Base-by-base conservation (phyloP, 2,797 vertebrate species). In the Cossypha polioptera region DNA sequence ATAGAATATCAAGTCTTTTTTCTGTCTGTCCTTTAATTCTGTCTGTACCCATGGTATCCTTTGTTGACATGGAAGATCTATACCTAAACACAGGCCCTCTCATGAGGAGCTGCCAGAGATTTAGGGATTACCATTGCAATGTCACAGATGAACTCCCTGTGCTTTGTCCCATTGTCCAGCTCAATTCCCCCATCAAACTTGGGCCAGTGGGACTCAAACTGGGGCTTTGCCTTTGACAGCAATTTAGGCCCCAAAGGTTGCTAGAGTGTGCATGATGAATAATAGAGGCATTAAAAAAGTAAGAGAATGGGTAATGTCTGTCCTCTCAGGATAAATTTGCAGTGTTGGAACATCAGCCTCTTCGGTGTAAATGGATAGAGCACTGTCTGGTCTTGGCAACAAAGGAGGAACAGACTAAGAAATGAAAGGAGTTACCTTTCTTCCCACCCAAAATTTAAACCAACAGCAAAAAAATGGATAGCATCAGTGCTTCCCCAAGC, bases 321-420 rank as follows among this genome's bases (percentile, higher is more conserved):
- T 43, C 16, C 62, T 48, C 21, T 72, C 16, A n/a, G 7, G 36
- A 61, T 17, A 79, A 85, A 86, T 17, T 1, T 65, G 58, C 66
- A 66, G 40, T 15, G 31, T 21, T 68, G 69, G 72, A 65, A 68
- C 29, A 68, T 29, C 78, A 57, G 33, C 40, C 29, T 59, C 78
- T 42, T 47, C 36, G 14, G n/a, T 16, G 5, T 25, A 35, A 85
- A 45, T 7, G 10, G 20, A 35, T 16, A 26, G 1, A 38, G 36
- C 26, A 31, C 15, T 0, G 0, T 18, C 62, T 54, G 43, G 0
- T 18, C 53, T 63, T 53, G 45, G 59, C 16, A 76, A 55, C 19
- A 61, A 51, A 54, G 54, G 35, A 54, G 71, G 48, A 61, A 68
- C 2, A 76, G 63, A 61, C 48, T 47, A 21, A 77, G 45, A 12